Percentiles rank a stretch among this genome's conserved stretches.
Evolutionary conservation across 2,113 vertebrate genomes (phyloP).

Genomic region (Grantiella picta): DNA sequence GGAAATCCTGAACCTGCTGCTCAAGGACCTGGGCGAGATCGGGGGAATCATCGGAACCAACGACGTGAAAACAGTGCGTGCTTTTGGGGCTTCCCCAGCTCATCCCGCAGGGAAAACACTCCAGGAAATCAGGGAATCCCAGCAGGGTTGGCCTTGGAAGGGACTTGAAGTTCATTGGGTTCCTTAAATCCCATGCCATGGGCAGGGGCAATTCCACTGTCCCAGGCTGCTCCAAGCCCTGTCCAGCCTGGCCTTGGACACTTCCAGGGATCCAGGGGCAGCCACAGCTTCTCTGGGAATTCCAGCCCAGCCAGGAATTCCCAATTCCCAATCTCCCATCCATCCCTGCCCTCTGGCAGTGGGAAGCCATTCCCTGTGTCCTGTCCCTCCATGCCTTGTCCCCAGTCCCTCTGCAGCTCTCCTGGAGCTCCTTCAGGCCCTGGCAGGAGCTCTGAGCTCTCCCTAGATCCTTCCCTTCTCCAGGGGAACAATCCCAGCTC

Average conservation of each 20-base stretch:
- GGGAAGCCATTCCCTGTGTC: background rate
- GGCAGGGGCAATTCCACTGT: accelerated
- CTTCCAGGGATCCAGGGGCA: background rate
- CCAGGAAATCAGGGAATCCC: background rate
- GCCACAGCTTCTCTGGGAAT: background rate
- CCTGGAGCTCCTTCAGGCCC: background rate
- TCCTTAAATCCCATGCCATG: background rate
- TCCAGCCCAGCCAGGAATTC: background rate
- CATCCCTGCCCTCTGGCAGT: background rate
- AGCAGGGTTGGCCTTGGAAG: background rate
- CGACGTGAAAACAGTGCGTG: constrained; percentile 86
- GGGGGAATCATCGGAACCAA: constrained; percentile 85
- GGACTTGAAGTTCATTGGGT: background rate
- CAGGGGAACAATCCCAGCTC: background rate
- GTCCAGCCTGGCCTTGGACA: accelerated
- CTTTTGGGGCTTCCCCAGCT: background rate
- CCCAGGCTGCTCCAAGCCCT: background rate
- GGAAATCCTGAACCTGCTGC: constrained; percentile 85
- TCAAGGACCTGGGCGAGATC: constrained; percentile 88
- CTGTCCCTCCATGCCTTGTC: background rate
- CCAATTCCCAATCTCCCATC: background rate
- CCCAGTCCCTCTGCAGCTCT: background rate
- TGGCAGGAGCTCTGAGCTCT: background rate
- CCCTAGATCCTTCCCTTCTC: accelerated
- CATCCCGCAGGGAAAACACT: background rate